Base-by-base conservation (phyloP, 2,797 vertebrate genomes). In the Mormyrus hasselquistii region DNA sequence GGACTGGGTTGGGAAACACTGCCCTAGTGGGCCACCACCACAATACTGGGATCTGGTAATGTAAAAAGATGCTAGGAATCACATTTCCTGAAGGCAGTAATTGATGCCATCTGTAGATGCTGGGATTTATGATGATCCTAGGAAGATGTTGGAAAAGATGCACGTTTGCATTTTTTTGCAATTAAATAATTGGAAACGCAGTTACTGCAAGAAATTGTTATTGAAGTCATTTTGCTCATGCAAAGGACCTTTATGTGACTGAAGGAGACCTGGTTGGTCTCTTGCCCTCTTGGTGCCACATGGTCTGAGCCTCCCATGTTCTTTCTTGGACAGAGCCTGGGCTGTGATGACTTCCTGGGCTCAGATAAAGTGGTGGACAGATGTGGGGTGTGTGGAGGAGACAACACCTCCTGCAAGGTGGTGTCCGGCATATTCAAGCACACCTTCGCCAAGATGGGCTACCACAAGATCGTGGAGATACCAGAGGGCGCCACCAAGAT, bases 401-500 rank as follows among this genome's bases (percentile, higher is more conserved):
- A 98, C 93, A 97, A 98, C 95, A 95, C 96, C 0, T 96, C 96
- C 92, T 99, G 98, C 92, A 96, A 95, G 91, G 96, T 99, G 69
- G 96, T 99, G 89, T 98, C 98, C 0, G 98, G 98, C 25, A 93
- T 99, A 90, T 99, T 98, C 93, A 97, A 97, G 91, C 97, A 98
- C 84, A 96, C 96, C 2, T 94, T 99, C 89, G 94, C 96, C 90
- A 98, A 97, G 91, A 95, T 99, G 50, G 98, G 98, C 93, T 99
- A 99, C 93, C 98, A 99, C 94, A 98, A 98, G 90, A 97, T 99
- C n/a, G 94, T 98, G 59, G 98, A 99, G 95, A 99, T 99, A 91
- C 98, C 98, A n/a, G 96, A 97, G 91, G 98, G 98, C 91, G 98
- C 98, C 92, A 99, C 96, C 86, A 99, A 97, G 94, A 99, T 99